These are phyloP conservation scores for Dicentrarchus labrax DNA, from an alignment of 2,113 vertebrate genomes.

Conservation along the genomic window DNA sequence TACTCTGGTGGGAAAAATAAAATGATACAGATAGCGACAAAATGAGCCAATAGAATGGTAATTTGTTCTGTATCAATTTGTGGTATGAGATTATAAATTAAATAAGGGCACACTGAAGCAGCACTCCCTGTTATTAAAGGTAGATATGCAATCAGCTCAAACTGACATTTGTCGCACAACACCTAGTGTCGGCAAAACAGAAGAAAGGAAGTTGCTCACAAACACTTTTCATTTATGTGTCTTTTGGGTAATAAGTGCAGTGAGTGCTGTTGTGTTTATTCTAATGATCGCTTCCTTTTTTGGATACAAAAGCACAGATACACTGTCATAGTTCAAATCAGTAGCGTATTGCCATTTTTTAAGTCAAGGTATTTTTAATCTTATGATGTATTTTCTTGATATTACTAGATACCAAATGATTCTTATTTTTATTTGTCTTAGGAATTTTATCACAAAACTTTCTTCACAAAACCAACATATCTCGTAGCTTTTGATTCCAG, in stretches of 20 bases:
- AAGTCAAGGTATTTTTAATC: too few species aligned
- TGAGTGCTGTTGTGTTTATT: not conserved
- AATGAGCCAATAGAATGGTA: slow-evolving; percentile 33
- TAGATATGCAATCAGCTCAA: slow-evolving; percentile 28
- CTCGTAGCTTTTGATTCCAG: too few species aligned
- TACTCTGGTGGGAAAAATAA: slow-evolving; percentile 45
- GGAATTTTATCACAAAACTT: too few species aligned
- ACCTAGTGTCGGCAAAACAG: not conserved
- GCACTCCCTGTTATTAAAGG: slow-evolving; percentile 9
- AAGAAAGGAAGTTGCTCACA: not conserved
- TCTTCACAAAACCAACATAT: too few species aligned
- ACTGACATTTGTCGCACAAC: not conserved
- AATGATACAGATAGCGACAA: slow-evolving; percentile 41
- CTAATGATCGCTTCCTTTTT: not conserved
- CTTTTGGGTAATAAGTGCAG: not conserved
- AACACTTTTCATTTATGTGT: not conserved
- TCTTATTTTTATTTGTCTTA: too few species aligned
- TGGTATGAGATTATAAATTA: slow-evolving; percentile 40
- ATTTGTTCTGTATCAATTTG: slow-evolving; percentile 45
- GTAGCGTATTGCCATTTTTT: not conserved
- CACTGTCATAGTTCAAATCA: not conserved
- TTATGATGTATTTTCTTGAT: too few species aligned
- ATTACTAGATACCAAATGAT: too few species aligned
- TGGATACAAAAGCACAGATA: not conserved
- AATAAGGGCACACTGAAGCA: slow-evolving; percentile 17